phyloP scores from a whole-genome alignment of 2,888 invertebrate genomes.

The Oasisia sp. region DNA sequence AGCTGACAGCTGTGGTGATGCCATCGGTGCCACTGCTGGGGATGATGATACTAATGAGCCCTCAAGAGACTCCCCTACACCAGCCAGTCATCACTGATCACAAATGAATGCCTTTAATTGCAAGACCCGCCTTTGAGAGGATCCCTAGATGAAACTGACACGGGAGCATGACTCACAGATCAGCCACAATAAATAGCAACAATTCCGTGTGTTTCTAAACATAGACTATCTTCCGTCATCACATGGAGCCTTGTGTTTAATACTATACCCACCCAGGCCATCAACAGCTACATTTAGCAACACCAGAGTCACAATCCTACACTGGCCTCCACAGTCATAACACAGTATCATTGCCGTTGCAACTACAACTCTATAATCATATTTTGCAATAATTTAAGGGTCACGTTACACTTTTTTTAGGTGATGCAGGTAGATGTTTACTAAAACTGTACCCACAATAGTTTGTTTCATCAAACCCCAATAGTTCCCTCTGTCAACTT shows the following conservation, averaged over 20 bases:
- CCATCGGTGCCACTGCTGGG: neutral
- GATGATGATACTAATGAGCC: neutral
- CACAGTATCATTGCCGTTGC: neutral
- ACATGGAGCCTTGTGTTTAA: neutral
- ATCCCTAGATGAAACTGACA: neutral
- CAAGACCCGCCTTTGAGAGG: neutral
- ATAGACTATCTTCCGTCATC: neutral
- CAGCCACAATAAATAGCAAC: neutral
- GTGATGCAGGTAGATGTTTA: no score
- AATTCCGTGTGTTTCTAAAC: neutral
- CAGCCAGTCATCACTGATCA: neutral
- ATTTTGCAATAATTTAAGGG: neutral
- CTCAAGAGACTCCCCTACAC: neutral
- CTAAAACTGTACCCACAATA: no score
- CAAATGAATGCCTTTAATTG: neutral
- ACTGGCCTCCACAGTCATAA: neutral
- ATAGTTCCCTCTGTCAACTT: no score
- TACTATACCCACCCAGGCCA: neutral
- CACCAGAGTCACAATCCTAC: neutral
- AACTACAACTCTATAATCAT: neutral
- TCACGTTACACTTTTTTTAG: neutral
- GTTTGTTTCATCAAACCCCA: no score
- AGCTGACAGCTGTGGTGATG: neutral
- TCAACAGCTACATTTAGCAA: neutral
- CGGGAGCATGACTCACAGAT: neutral